A percentile compares a stretch with the other conserved stretches of the same genome.
phyloP scores from a whole-genome alignment of 2,888 invertebrate genomes.

The Cantharis rustica region DNA sequence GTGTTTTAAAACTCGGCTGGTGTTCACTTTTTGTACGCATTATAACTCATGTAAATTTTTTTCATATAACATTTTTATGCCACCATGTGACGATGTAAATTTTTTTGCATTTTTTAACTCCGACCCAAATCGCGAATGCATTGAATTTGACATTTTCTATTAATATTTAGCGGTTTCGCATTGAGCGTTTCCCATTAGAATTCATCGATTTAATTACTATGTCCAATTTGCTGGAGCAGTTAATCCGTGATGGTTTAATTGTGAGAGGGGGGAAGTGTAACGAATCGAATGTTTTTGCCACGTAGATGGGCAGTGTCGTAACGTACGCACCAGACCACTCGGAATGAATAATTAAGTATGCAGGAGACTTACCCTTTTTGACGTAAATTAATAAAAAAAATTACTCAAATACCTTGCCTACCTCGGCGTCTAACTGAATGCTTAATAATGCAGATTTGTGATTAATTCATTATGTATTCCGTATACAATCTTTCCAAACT shows the following conservation, averaged over 20 bases:
- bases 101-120: background rate
- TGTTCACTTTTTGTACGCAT: background rate
- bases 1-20: background rate
- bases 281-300: too few relatives aligned
- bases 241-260: background rate
- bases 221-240: background rate
- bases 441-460: background rate
- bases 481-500: background rate
- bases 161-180: background rate
- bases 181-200: background rate
- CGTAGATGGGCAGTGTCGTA: too few relatives aligned
- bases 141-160: background rate
- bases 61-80: background rate
- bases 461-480: background rate
- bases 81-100: background rate
- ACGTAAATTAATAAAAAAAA: background rate
- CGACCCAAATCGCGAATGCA: background rate
- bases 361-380: background rate
- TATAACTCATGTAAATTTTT: background rate
- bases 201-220: background rate
- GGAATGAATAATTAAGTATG: background rate
- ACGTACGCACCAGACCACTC: background rate
- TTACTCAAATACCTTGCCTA: background rate
- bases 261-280: background rate
- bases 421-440: background rate